Percentiles rank a stretch among this genome's conserved stretches.
Conservation (phyloP, 1,140 invertebrate genomes). For the Drosophila ohnishii region DNA sequence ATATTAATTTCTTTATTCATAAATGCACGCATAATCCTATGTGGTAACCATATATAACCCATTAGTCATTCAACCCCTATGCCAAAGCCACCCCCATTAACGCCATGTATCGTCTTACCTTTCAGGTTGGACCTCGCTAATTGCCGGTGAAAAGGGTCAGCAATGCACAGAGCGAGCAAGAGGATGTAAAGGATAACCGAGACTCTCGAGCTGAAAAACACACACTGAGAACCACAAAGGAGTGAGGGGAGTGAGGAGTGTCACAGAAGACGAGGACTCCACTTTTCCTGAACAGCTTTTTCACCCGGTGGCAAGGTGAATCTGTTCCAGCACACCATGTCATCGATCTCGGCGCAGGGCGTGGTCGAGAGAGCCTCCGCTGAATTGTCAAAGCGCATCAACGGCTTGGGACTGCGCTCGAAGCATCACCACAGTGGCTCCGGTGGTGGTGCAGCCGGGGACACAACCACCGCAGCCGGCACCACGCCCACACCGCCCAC, state of each 20-base stretch:
- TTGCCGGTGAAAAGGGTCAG: constrained; percentile 20
- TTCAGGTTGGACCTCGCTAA: constrained; percentile 29
- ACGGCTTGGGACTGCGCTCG: constrained; percentile 90
- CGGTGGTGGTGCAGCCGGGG: constrained; percentile 60
- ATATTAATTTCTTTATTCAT: too few species aligned
- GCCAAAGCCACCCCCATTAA: constrained; percentile 16
- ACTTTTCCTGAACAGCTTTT: constrained; percentile 19
- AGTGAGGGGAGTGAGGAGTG: not conserved
- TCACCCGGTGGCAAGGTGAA: constrained; percentile 74
- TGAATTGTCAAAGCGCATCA: constrained; percentile 93
- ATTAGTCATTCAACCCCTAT: constrained; percentile 20
- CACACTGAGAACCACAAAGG: not conserved
- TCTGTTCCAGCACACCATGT: constrained; percentile 83
- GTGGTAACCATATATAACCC: not conserved
- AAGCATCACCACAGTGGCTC: constrained; percentile 85
- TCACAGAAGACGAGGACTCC: not conserved
- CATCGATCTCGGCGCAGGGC: constrained; percentile 83
- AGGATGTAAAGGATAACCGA: constrained; percentile 36
- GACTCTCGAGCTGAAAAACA: not conserved
- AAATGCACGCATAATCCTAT: not conserved
- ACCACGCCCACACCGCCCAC: constrained; percentile 32
- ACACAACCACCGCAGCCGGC: constrained; percentile 50
- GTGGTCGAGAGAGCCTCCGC: constrained; percentile 94
- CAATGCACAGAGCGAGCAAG: constrained; percentile 12
- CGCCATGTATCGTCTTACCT: constrained; percentile 8